Evolutionary conservation across 2,797 vertebrate genomes (phyloP).

Genomic region (Podargus strigoides): DNA sequence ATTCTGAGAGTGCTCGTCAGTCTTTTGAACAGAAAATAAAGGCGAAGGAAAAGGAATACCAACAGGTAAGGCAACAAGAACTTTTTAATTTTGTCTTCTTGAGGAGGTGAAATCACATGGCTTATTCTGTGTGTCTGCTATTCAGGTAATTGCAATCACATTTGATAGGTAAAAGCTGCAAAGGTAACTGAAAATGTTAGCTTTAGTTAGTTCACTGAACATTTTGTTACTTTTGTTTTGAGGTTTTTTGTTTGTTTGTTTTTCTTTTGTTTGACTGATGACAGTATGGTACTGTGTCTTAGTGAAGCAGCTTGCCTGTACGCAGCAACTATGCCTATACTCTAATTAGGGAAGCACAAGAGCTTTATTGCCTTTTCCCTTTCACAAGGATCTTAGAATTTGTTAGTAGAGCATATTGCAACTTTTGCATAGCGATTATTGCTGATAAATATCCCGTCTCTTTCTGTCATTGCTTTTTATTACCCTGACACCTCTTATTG

Average conservation of each 20-base stretch:
- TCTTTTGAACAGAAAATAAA: constrained; percentile 89
- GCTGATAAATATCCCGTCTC: background rate
- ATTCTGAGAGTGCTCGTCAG: constrained; percentile 82
- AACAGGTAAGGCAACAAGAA: constrained; percentile 77
- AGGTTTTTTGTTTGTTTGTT: background rate
- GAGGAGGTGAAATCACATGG: background rate
- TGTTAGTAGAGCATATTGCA: background rate
- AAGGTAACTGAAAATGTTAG: background rate
- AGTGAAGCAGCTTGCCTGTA: background rate
- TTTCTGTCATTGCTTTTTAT: background rate
- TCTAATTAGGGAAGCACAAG: background rate
- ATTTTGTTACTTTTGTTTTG: too few species aligned
- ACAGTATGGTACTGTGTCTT: background rate
- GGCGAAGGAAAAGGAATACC: constrained; percentile 84
- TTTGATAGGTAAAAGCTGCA: background rate
- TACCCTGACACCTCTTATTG: background rate
- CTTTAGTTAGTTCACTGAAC: too few species aligned
- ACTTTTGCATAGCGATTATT: background rate
- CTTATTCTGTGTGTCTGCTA: background rate
- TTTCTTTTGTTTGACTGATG: background rate
- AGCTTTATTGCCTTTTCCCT: background rate
- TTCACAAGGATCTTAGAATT: background rate
- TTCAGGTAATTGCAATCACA: background rate
- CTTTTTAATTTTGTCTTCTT: background rate
- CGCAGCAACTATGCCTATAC: background rate